Evolutionary conservation across 2,888 invertebrate species (phyloP), one percentile per base, ranked within the genome.

Genomic region (Cryptocheilus praepositus): DNA sequence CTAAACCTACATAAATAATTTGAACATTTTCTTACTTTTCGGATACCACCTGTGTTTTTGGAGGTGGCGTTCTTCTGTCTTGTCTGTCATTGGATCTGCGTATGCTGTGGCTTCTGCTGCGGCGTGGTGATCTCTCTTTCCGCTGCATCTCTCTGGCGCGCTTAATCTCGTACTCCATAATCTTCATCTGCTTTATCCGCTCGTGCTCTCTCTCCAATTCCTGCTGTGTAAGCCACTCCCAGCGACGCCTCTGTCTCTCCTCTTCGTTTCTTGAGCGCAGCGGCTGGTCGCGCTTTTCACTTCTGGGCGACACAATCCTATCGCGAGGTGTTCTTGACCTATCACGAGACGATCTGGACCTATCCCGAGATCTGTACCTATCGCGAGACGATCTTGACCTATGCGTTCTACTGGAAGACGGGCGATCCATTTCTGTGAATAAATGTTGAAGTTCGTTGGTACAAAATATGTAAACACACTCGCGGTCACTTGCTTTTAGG

Each of bases 161-260:
- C 19, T 49, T 66, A 3, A 54, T 64, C 58, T 77, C 84, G 55
- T 75, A 84, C 15, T 84, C 80, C 63, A 73, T 64, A 19, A 83
- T 83, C 67, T 69, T 82, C 69, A 76, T 73, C 45, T 55, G 21
- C 19, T 83, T 83, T n/a, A 81, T 63, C 46, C n/a, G 67, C 44
- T 84, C 81, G 22, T 83, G 84, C 58, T 80, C 65, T 0, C 74
- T 71, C 16, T 69, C 60, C 16, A 45, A 54, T 18, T 82, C 73
- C 62, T 81, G 82, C 16, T 83, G 74, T 21, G 64, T 70, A 44
- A 53, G 56, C 84, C 84, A 84, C 58, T 81, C 74, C 21, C 73
- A 73, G 65, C 84, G 73, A 25, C 78, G 76, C 7, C 70, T 75
- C 18, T 64, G 68, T 18, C 46, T 70, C 21, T 83, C 79, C 51